Evolutionary conservation across 2,888 invertebrate species (phyloP), one percentile per base, ranked within the genome.

Genomic region (Clepsis dumicolana): DNA sequence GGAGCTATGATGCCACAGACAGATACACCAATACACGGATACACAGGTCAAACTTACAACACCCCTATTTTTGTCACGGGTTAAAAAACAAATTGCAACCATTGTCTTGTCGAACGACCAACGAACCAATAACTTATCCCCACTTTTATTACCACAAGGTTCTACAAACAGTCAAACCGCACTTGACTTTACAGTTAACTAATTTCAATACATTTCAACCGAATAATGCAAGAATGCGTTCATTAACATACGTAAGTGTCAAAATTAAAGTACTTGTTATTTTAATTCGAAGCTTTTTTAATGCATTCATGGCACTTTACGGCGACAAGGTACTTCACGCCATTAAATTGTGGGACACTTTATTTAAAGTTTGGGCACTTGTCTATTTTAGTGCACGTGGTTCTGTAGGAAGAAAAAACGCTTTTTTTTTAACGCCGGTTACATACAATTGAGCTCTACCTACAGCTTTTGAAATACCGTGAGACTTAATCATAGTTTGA

Each of bases 191-290:
- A 44, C 44, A 18, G 44, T 44, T 44, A 44, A 5, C 44, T 44
- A 44, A 48, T 48, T 48, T 48, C 21, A 48, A 48, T 48, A 48
- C 21, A 4, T 44, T 18, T 18, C 44, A 25, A 41, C 27, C 16
- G 29, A 54, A 54, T 54, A 52, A 52, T 38, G 38, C 21, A 59
- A 41, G 16, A 41, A 59, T 59, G 25, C 18, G 57, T 57, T 41
- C 14, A 59, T 59, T 59, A 24, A 38, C 35, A 38, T 38, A 25
- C 24, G 25, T n/a, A 4, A 25, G 25, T 25, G n/a, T 12, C 7
- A 25, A 56, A 29, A 38, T 56, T 25, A 57, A 48, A 61, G 14
- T 59, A 41, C 18, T 18, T 61, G 41, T 48, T 32, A 59, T 41
- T 61, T 21, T 4, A 61, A 61, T 29, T 48, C 44, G 32, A 18